A percentile compares a stretch with the other conserved stretches of the same genome.
Evolutionary conservation across 2,797 vertebrate genomes (phyloP).

Genomic region (Microhierax caerulescens): DNA sequence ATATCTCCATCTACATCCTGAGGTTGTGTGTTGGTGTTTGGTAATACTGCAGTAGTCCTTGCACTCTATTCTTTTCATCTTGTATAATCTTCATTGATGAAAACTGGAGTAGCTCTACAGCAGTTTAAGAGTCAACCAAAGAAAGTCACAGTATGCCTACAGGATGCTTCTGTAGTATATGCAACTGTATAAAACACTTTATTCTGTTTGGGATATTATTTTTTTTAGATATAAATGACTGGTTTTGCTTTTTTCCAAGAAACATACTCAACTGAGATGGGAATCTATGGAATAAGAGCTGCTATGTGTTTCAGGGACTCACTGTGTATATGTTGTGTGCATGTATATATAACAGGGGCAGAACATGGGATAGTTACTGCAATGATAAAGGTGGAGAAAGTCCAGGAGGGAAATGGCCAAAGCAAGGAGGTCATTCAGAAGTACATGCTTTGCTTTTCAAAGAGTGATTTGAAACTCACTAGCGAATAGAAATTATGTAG

Average conservation of each 20-base stretch:
- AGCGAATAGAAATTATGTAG: not conserved
- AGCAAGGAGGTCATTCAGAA: not conserved
- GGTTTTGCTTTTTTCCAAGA: not conserved
- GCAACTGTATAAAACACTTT: not conserved
- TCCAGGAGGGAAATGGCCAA: not conserved
- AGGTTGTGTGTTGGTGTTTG: not conserved
- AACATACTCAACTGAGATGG: not conserved
- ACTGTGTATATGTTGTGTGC: not conserved
- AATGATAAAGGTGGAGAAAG: not conserved
- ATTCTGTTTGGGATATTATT: not conserved
- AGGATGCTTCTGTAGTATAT: not conserved
- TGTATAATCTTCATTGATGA: not conserved
- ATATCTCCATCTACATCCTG: not conserved
- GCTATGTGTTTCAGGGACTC: accelerated
- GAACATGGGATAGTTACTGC: not conserved
- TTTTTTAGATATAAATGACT: not conserved
- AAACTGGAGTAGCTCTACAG: not conserved
- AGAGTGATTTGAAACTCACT: not conserved
- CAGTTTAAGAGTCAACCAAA: not conserved
- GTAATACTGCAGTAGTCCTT: not conserved
- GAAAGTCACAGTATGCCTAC: not conserved
- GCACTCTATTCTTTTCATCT: not conserved
- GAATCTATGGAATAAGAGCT: not conserved
- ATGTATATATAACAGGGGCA: not conserved
- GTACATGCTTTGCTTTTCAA: not conserved